These are phyloP conservation scores for Fregata magnificens DNA, from an alignment of 2,113 vertebrate genomes.

Conservation along the genomic window DNA sequence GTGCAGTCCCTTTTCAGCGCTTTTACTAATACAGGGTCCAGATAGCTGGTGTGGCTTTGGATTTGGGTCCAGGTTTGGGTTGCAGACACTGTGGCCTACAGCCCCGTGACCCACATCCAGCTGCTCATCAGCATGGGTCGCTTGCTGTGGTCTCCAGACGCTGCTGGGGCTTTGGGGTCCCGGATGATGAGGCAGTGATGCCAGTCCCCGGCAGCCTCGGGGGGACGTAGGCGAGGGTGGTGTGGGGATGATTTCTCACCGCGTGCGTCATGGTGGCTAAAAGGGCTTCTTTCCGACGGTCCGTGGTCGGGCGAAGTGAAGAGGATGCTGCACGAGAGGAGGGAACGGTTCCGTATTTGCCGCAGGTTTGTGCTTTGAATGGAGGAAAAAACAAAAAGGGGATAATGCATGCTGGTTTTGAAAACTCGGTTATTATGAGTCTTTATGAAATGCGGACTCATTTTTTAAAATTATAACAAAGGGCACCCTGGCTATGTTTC, in stretches of 20 bases:
- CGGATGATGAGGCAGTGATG: not conserved
- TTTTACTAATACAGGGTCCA: not conserved
- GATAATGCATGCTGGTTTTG: not conserved
- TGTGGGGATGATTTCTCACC: not conserved
- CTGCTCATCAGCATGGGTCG: fast-evolving
- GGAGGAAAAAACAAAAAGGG: not conserved
- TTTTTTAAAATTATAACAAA: constrained; percentile 18
- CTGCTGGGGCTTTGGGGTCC: not conserved
- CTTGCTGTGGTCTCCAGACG: not conserved
- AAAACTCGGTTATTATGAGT: not conserved
- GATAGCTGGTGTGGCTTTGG: not conserved
- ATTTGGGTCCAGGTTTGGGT: not conserved
- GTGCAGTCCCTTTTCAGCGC: not conserved
- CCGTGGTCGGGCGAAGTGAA: fast-evolving
- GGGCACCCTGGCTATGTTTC: not conserved
- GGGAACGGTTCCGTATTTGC: not conserved
- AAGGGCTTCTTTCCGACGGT: not conserved
- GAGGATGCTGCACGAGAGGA: not conserved
- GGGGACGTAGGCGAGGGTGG: not conserved
- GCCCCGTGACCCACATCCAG: not conserved
- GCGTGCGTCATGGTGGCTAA: fast-evolving
- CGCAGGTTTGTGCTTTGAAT: not conserved
- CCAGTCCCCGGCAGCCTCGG: not conserved
- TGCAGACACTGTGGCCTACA: not conserved
- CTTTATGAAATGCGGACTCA: not conserved